Evolutionary conservation across 2,113 vertebrate genomes (phyloP).

Genomic region (Ibidorhyncha struthersii): DNA sequence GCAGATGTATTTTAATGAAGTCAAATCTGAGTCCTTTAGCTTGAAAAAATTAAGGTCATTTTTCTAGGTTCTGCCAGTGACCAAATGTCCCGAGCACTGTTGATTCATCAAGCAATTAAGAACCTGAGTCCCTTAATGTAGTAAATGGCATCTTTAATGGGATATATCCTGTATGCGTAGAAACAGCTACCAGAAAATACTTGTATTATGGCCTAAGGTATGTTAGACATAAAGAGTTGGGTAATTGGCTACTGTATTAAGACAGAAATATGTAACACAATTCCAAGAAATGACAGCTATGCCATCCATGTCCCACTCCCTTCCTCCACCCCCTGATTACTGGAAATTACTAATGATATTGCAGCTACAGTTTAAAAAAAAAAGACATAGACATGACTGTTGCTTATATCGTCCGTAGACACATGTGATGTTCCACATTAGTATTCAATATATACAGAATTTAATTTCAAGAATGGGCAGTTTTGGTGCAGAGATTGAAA

Average conservation of each 20-base stretch:
- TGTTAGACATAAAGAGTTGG: not conserved
- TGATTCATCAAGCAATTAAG: constrained; percentile 2
- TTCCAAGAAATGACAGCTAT: not conserved
- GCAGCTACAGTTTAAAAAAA: not conserved
- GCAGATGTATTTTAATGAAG: not conserved
- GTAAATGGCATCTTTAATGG: not conserved
- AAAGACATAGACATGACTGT: not conserved
- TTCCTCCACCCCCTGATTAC: not conserved
- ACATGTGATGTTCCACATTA: not conserved
- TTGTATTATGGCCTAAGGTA: not conserved
- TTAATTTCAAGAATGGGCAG: not conserved
- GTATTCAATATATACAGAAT: not conserved
- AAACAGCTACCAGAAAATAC: not conserved
- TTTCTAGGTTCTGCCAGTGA: not conserved
- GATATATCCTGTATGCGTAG: not conserved
- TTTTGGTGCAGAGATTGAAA: not conserved
- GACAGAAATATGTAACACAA: not conserved
- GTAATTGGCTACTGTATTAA: not conserved
- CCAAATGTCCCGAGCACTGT: not conserved
- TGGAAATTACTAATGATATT: not conserved
- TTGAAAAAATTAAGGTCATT: not conserved
- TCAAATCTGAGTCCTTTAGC: not conserved
- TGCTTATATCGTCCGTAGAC: not conserved
- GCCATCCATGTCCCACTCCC: not conserved
- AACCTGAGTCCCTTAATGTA: not conserved